Evolutionary conservation across 1,140 invertebrate genomes (phyloP).

Genomic region (Zaprionus kolodkinae): DNA sequence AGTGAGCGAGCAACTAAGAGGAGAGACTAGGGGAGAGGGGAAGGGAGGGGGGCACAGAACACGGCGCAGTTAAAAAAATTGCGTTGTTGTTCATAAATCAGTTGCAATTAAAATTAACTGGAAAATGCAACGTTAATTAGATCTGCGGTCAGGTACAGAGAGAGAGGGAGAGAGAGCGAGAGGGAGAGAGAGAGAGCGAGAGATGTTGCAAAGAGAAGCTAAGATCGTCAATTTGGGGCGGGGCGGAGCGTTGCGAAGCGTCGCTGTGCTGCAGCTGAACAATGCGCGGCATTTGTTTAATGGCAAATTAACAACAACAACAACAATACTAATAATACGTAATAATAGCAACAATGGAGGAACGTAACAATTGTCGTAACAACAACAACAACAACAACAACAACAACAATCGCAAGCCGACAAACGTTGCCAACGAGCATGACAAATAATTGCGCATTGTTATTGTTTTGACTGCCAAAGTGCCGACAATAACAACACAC

Average conservation of each 20-base stretch:
- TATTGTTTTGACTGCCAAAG: conserved; percentile 38
- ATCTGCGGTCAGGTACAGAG: conserved; percentile 56
- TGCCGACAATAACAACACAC: conserved; percentile 39
- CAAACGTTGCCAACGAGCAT: conserved; percentile 26
- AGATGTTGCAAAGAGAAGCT: neutral
- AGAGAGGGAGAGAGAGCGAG: neutral
- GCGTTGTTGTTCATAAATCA: conserved; percentile 78
- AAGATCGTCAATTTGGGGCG: neutral
- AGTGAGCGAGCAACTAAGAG: neutral
- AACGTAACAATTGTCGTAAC: conserved; percentile 15
- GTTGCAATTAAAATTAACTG: conserved; percentile 79
- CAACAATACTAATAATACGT: conserved; percentile 20
- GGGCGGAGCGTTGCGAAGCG: neutral
- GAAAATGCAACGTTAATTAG: conserved; percentile 78
- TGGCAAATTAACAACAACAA: conserved; percentile 10
- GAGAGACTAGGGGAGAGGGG: neutral
- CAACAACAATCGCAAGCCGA: conserved; percentile 14
- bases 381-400: conserved; percentile 36
- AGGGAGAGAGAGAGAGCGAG: no score
- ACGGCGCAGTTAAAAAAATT: conserved; percentile 51
- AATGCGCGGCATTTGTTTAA: conserved; percentile 48
- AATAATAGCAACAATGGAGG: conserved; percentile 24
- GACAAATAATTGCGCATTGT: conserved; percentile 50
- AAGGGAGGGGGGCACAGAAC: neutral
- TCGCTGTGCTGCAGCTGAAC: neutral